Base-by-base conservation (phyloP, 1,140 invertebrate genomes). In the Drosophila ohnishii region DNA sequence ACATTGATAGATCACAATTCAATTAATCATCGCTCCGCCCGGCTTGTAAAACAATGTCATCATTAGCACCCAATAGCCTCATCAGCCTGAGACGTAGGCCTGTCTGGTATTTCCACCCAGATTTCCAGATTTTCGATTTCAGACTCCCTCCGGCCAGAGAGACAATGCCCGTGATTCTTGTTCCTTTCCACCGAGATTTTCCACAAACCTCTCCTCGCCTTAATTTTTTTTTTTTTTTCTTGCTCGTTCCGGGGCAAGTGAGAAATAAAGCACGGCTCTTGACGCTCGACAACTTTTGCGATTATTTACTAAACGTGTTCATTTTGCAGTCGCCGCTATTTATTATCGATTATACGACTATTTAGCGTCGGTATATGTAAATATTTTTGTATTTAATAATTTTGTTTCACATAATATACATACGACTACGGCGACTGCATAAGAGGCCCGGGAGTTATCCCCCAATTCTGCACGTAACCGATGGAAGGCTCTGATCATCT, bases 231-330 rank as follows among this genome's bases (percentile, higher is more conserved):
- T 48, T 16, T 28, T 3, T 7, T 2, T 13, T 19, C 19, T 19
- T 19, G 19, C 19, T 13, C 22, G 30, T 32, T 61, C 39, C 30
- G 30, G 19, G 39, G 13, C 19, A 32, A 63, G 40, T 62, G 57
- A 69, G 64, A 55, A 70, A 62, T 25, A 63, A 56, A 48, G 71
- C 64, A 70, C 67, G 44, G 44, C 44, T 63, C 47, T 73, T 30
- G 48, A 63, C 58, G 48, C 69, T 55, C 72, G 71, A 75, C 72
- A 48, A 75, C 71, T 59, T 71, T 72, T 69, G 77, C 73, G 80
- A 88, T 87, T 87, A 84, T 87, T 87, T 87, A 88, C 84, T 71
- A 87, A 87, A 87, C 84, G 84, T 87, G 83, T 87, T 87, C 83
- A 80, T 88, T 87, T 77, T 77, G 83, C 80, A 76, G 62, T 87